A percentile compares a stretch with the other conserved stretches of the same genome.
Evolutionary conservation across 1,140 invertebrate genomes (phyloP).

Genomic region (Antheraea mylitta): DNA sequence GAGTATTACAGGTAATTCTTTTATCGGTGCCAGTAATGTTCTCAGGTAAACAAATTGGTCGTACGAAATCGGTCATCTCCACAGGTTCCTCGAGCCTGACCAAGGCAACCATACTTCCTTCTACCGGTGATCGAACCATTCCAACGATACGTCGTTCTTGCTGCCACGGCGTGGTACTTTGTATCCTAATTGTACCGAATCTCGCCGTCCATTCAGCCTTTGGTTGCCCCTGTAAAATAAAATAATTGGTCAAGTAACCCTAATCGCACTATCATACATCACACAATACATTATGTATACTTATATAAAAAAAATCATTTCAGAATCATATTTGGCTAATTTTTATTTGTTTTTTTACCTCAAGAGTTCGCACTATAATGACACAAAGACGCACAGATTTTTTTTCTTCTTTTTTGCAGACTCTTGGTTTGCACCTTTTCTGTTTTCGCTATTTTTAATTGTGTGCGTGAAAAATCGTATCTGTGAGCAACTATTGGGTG

Average conservation of each 20-base stretch:
- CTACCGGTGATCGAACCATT: slow-evolving; percentile 93
- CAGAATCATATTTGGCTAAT: too few species aligned
- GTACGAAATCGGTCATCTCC: slow-evolving; percentile 88
- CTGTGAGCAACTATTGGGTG: too few species aligned
- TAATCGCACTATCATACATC: too few species aligned
- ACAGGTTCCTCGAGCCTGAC: slow-evolving; percentile 89
- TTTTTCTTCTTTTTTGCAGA: too few species aligned
- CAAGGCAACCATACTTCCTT: slow-evolving; percentile 90
- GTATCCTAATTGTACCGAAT: slow-evolving; percentile 87
- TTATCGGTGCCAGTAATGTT: slow-evolving; percentile 54
- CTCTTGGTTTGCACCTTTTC: too few species aligned
- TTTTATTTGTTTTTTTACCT: too few species aligned
- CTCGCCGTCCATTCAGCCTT: slow-evolving; percentile 91
- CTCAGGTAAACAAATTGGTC: slow-evolving; percentile 88
- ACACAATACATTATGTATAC: too few species aligned
- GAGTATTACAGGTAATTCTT: slow-evolving; percentile 85
- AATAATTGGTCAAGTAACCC: not conserved
- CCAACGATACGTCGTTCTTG: slow-evolving; percentile 91
- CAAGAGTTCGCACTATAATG: too few species aligned
- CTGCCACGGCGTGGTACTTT: slow-evolving; percentile 91
- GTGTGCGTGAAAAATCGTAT: too few species aligned
- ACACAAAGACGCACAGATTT: too few species aligned
- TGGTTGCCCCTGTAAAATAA: slow-evolving; percentile 83
- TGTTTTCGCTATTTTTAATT: too few species aligned
- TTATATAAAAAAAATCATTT: too few species aligned